phyloP scores from a whole-genome alignment of 1,140 invertebrate genomes.

The Drosophila biarmipes region DNA sequence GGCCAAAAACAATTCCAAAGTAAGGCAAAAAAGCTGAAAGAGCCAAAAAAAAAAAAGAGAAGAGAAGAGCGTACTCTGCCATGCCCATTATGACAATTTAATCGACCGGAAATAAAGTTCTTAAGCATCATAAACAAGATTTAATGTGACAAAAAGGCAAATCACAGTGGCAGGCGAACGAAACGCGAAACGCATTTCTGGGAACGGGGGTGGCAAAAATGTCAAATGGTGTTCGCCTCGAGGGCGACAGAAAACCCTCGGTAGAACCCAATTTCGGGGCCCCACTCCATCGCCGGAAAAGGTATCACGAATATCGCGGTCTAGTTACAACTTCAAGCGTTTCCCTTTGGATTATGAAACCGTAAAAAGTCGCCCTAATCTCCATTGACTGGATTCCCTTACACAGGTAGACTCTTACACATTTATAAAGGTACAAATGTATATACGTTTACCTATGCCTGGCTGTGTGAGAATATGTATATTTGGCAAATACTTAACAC shows the following conservation, averaged over 20 bases:
- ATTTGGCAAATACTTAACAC: constrained; percentile 39
- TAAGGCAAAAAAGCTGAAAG: neutral
- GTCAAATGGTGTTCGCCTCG: constrained; percentile 70
- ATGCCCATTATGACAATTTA: constrained; percentile 72
- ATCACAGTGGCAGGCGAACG: constrained; percentile 52
- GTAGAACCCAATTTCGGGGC: neutral
- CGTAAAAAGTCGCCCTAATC: constrained; percentile 47
- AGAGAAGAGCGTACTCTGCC: constrained; percentile 28
- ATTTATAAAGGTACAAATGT: neutral
- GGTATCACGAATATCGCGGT: constrained; percentile 64
- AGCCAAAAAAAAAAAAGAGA: neutral
- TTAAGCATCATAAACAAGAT: constrained; percentile 80
- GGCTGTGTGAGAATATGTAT: constrained; percentile 11
- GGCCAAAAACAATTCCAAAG: constrained; percentile 2
- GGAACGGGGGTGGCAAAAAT: constrained; percentile 45
- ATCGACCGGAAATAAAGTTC: constrained; percentile 79
- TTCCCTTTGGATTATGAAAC: constrained; percentile 69
- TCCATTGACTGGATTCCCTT: constrained; percentile 32
- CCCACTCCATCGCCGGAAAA: constrained; percentile 2
- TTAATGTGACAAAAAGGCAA: constrained; percentile 81
- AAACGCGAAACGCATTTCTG: constrained; percentile 28
- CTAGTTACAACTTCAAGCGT: constrained; percentile 77
- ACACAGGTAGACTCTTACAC: neutral
- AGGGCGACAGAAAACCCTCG: constrained; percentile 55
- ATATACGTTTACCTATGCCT: neutral